Conservation (phyloP, 2,113 vertebrate genomes). For the Labeo catla region DNA sequence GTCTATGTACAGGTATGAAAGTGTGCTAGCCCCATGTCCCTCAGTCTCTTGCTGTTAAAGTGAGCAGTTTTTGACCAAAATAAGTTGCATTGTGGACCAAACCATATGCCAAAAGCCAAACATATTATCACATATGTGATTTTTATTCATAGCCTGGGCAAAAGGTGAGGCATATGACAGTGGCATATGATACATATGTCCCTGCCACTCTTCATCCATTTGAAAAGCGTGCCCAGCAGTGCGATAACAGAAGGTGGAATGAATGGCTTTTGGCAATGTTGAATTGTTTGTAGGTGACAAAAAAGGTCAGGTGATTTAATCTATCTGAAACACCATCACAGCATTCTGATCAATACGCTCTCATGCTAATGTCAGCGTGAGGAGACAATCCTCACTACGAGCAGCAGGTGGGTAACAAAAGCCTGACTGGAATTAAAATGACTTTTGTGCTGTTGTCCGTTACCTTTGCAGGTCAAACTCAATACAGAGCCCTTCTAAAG, state of each 20-base stretch:
- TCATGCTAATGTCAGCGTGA: slow-evolving; percentile 61
- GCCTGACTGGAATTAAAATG: slow-evolving; percentile 64
- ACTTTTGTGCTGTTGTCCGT: slow-evolving; percentile 58
- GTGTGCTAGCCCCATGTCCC: background rate
- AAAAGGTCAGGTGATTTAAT: slow-evolving; percentile 72
- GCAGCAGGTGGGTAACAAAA: slow-evolving; percentile 43
- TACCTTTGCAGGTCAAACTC: slow-evolving; percentile 42
- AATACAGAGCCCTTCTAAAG: slow-evolving; percentile 60
- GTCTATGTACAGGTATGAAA: background rate
- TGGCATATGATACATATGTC: background rate
- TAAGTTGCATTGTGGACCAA: background rate
- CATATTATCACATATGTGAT: background rate
- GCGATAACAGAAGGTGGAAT: slow-evolving; percentile 4
- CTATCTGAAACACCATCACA: slow-evolving; percentile 64
- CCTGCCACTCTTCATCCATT: background rate
- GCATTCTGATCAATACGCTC: slow-evolving; percentile 68
- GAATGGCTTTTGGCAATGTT: background rate
- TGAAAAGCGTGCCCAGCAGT: background rate
- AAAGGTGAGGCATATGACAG: background rate
- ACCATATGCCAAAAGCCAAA: background rate
- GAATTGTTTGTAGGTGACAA: slow-evolving; percentile 5
- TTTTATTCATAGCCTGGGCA: background rate
- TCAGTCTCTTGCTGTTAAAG: background rate
- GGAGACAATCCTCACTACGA: slow-evolving; percentile 58
- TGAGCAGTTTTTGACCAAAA: background rate